phyloP scores from a whole-genome alignment of 1,140 invertebrate genomes.

The Drosophila elegans region DNA sequence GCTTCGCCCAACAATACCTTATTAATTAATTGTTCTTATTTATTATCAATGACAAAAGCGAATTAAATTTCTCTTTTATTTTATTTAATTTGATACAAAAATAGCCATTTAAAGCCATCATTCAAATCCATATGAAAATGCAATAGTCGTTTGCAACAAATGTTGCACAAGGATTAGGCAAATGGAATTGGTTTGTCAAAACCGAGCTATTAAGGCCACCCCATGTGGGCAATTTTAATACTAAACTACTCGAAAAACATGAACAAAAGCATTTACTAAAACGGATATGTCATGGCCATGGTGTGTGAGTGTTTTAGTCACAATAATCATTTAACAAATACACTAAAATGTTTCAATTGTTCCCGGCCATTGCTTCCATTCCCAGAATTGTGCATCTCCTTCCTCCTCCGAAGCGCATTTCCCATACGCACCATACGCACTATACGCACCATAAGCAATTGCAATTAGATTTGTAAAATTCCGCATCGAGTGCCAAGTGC shows the following conservation, averaged over 20 bases:
- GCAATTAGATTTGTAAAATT: constrained; percentile 67
- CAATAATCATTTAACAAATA: constrained; percentile 50
- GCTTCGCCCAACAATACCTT: too few relatives aligned
- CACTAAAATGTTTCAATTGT: constrained; percentile 16
- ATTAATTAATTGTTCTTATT: too few relatives aligned
- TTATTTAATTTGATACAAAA: not conserved
- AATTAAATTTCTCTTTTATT: too few relatives aligned
- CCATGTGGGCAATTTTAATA: constrained; percentile 36
- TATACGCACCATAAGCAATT: constrained; percentile 38
- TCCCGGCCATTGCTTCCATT: not conserved
- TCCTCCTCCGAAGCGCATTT: constrained; percentile 30
- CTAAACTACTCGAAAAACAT: constrained; percentile 10
- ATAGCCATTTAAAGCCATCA: not conserved
- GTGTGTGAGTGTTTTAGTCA: constrained; percentile 1
- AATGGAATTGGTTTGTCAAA: constrained; percentile 29
- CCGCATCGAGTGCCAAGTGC: constrained; percentile 9
- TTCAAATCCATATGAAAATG: not conserved
- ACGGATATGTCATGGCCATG: constrained; percentile 31
- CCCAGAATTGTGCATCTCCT: constrained; percentile 1
- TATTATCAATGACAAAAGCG: too few relatives aligned
- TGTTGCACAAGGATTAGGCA: constrained; percentile 24
- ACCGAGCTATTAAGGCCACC: constrained; percentile 4
- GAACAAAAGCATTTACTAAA: constrained; percentile 12
- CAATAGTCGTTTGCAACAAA: not conserved
- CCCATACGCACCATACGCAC: constrained; percentile 20